These are phyloP conservation scores for Formica selysi DNA, from an alignment of 1,140 invertebrate species.

Conservation along the genomic window DNA sequence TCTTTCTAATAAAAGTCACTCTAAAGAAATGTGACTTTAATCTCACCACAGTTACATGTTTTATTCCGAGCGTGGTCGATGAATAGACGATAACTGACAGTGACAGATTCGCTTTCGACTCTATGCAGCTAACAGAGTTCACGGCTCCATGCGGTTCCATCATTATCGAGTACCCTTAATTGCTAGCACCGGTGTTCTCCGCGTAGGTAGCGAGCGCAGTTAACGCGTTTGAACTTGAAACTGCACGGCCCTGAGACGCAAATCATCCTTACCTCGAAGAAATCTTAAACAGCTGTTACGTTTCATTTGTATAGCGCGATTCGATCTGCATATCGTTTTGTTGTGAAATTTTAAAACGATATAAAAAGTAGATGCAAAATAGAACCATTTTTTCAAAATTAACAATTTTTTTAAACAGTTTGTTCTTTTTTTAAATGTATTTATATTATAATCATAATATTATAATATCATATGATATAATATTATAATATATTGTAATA, in stretches of 20 bases:
- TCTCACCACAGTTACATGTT: conserved; percentile 17
- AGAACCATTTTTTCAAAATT: neutral
- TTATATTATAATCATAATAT: neutral
- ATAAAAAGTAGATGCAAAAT: neutral
- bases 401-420: neutral
- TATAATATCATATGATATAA: too few species aligned
- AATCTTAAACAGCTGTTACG: conserved; percentile 63
- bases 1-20: conserved; percentile 15
- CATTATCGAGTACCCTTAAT: conserved; percentile 76
- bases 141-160: conserved; percentile 64
- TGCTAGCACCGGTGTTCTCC: conserved; percentile 55
- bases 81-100: conserved; percentile 71
- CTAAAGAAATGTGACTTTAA: conserved; percentile 53
- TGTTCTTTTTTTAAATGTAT: neutral
- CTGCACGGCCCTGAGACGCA: conserved; percentile 66
- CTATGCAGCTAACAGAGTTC: conserved; percentile 54
- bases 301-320: conserved; percentile 67
- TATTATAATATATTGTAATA: too few species aligned
- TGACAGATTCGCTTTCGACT: conserved; percentile 72
- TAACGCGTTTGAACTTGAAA: conserved; percentile 73
- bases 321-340: conserved; percentile 50
- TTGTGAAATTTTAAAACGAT: neutral
- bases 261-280: conserved; percentile 67
- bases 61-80: conserved; percentile 39
- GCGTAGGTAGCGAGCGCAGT: conserved; percentile 9